Conservation (phyloP, 2,888 invertebrate species). For the Callimorpha dominula region DNA sequence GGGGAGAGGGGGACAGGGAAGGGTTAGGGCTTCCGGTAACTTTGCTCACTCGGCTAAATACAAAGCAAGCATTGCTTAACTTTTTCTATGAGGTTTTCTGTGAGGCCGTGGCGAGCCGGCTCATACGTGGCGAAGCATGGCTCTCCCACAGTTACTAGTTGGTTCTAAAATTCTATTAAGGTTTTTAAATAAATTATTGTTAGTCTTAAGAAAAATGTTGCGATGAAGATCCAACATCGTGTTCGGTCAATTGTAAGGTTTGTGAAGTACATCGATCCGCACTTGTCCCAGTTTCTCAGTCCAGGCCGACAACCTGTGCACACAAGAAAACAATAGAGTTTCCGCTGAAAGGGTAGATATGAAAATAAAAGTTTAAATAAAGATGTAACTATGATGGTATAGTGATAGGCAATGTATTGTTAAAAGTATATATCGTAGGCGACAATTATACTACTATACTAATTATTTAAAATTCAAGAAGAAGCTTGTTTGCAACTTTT, state of each 20-base stretch:
- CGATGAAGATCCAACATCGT: neutral
- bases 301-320: neutral
- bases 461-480: too few species aligned
- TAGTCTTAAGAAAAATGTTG: neutral
- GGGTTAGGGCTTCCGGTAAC: too few species aligned
- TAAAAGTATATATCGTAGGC: neutral
- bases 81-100: too few species aligned
- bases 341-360: neutral
- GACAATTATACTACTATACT: too few species aligned
- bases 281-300: neutral
- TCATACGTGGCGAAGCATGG: too few species aligned
- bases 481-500: too few species aligned
- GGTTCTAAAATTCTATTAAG: neutral
- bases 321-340: neutral
- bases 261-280: neutral
- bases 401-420: neutral
- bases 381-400: neutral
- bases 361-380: neutral
- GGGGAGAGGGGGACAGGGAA: too few species aligned
- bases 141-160: too few species aligned
- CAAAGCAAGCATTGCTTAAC: too few species aligned
- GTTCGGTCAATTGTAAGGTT: neutral
- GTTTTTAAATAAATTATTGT: neutral
- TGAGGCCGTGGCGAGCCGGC: too few species aligned
- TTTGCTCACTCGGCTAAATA: too few species aligned